Conservation (phyloP, 2,888 invertebrate species). For the Oxycera nigricornis region DNA sequence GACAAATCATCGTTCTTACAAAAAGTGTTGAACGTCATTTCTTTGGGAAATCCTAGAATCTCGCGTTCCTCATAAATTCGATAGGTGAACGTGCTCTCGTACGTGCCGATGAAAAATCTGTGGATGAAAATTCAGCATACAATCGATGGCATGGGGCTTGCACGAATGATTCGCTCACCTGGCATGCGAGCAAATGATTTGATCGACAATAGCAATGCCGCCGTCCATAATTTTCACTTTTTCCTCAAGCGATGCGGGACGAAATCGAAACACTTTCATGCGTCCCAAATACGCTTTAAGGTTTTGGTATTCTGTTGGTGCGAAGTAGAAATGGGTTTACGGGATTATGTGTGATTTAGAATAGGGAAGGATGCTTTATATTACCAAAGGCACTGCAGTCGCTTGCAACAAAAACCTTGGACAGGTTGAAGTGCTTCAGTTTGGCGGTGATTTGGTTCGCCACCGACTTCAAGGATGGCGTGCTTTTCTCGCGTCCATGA, state of each 20-base stretch:
- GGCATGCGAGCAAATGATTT: conserved; percentile 91
- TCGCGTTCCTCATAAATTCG: conserved; percentile 98
- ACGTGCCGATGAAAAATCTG: conserved; percentile 84
- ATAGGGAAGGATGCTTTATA: background rate
- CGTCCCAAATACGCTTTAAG: conserved; percentile 55
- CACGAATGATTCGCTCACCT: conserved; percentile 55
- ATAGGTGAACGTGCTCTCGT: conserved; percentile 95
- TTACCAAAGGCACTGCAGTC: conserved; percentile 73
- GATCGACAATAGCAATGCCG: conserved; percentile 90
- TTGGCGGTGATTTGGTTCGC: conserved; percentile 74
- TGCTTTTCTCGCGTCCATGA: conserved; percentile 72
- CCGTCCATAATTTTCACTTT: conserved; percentile 70
- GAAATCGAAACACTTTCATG: conserved; percentile 54
- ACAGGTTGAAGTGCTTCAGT: conserved; percentile 66
- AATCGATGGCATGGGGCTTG: background rate
- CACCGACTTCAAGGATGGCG: conserved; percentile 80
- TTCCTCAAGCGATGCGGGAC: conserved; percentile 55
- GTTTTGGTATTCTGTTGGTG: conserved; percentile 54
- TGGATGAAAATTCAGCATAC: background rate
- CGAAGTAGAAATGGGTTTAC: background rate
- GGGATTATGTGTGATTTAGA: background rate
- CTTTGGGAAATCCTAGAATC: conserved; percentile 83
- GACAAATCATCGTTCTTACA: conserved; percentile 66
- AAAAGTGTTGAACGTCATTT: conserved; percentile 83
- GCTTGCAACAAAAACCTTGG: conserved; percentile 81